Evolutionary conservation across 2,113 vertebrate species (phyloP).

Genomic region (Python bivittatus): DNA sequence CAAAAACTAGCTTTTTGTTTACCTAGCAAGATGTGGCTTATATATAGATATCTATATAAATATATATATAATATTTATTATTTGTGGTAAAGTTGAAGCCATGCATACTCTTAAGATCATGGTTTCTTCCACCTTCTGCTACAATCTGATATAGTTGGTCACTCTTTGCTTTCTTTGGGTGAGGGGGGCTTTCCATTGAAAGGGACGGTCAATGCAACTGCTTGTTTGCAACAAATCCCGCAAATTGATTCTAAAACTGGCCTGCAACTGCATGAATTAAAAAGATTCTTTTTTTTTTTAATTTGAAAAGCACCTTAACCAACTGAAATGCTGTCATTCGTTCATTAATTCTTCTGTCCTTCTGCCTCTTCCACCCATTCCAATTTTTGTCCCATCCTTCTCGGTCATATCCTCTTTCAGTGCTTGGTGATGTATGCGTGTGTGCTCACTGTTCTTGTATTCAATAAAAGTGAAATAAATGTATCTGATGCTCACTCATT

Average conservation of each 20-base stretch:
- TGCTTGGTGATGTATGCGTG: conserved; percentile 92
- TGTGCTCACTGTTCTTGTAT: conserved; percentile 96
- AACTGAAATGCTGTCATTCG: conserved; percentile 67
- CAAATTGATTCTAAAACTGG: conserved; percentile 73
- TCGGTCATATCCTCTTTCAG: conserved; percentile 70
- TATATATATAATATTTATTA: conserved; percentile 31
- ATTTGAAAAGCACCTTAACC: conserved; percentile 77
- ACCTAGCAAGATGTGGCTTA: conserved; percentile 24
- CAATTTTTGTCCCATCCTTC: conserved; percentile 72
- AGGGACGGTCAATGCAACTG: conserved; percentile 67
- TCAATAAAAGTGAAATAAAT: conserved; percentile 96
- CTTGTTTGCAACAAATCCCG: conserved; percentile 70
- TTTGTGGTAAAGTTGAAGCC: conserved; percentile 19
- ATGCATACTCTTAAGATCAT: background rate
- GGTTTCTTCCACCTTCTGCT: background rate
- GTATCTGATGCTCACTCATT: conserved; percentile 79
- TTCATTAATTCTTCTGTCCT: conserved; percentile 73
- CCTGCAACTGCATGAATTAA: conserved; percentile 79
- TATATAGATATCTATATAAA: conserved; percentile 37
- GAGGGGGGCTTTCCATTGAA: conserved; percentile 63
- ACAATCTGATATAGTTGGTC: background rate
- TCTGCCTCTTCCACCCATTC: conserved; percentile 55
- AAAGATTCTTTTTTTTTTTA: conserved; percentile 64
- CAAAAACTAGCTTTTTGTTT: conserved; percentile 6
- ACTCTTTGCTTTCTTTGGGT: conserved; percentile 43